Conservation (phyloP, 2,797 vertebrate species). For the Rhabdomys pumilio region DNA sequence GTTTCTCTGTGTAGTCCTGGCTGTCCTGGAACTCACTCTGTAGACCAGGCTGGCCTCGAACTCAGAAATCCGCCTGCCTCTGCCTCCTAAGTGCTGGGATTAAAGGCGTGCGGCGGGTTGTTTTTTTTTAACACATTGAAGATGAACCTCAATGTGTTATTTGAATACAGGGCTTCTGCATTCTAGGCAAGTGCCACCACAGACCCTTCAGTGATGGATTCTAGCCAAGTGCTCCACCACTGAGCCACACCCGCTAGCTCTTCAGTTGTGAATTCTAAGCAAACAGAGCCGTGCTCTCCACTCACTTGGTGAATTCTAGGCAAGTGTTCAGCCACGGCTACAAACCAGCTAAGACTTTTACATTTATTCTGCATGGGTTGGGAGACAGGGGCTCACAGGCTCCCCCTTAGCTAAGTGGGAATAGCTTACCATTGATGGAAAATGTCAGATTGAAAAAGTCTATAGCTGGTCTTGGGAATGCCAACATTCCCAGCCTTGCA, state of each 20-base stretch:
- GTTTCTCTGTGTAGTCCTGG: background rate
- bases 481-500: background rate
- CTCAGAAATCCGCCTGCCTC: background rate
- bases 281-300: background rate
- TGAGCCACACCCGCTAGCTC: background rate
- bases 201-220: background rate
- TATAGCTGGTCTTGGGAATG: background rate
- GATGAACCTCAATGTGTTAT: background rate
- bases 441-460: background rate
- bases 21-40: background rate
- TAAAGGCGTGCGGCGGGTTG: background rate
- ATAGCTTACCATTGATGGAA: background rate
- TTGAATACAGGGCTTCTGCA: background rate
- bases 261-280: background rate
- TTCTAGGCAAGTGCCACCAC: background rate
- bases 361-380: background rate
- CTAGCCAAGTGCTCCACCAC: background rate
- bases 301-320: no score
- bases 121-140: background rate
- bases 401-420: background rate
- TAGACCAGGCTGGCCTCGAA: background rate
- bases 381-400: background rate
- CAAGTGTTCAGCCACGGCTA: background rate
- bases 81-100: background rate
- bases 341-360: background rate